Conservation (phyloP, 2,113 vertebrate species). For the Chaetops frenatus region DNA sequence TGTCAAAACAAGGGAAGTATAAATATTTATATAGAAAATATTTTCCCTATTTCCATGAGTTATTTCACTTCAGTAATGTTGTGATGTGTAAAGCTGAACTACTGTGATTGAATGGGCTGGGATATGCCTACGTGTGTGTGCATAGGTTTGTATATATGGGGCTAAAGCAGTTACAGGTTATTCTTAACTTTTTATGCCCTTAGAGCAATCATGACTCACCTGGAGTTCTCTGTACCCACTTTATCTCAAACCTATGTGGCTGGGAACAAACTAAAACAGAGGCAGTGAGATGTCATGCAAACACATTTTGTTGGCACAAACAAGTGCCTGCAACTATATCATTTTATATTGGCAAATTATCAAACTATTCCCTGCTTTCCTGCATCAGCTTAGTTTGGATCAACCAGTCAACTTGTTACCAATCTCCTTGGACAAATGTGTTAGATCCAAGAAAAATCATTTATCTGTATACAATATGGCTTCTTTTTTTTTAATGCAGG, state of each 20-base stretch:
- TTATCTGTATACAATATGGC: fast-evolving
- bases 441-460: neutral
- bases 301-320: neutral
- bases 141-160: neutral
- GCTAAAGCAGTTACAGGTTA: neutral
- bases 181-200: neutral
- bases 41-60: neutral
- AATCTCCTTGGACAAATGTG: neutral
- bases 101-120: neutral
- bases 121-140: neutral
- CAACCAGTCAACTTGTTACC: neutral
- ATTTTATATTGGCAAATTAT: neutral
- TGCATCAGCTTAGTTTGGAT: neutral
- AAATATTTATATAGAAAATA: neutral
- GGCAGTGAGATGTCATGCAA: neutral
- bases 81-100: neutral
- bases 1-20: neutral
- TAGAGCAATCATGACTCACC: neutral
- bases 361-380: neutral
- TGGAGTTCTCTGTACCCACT: neutral
- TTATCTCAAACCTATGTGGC: neutral
- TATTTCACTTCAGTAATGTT: neutral
- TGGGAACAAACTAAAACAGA: neutral
- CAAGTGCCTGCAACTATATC: neutral
- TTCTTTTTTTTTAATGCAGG: neutral